phyloP scores from a whole-genome alignment of 2,113 vertebrate species.

The Rallus limicola region DNA sequence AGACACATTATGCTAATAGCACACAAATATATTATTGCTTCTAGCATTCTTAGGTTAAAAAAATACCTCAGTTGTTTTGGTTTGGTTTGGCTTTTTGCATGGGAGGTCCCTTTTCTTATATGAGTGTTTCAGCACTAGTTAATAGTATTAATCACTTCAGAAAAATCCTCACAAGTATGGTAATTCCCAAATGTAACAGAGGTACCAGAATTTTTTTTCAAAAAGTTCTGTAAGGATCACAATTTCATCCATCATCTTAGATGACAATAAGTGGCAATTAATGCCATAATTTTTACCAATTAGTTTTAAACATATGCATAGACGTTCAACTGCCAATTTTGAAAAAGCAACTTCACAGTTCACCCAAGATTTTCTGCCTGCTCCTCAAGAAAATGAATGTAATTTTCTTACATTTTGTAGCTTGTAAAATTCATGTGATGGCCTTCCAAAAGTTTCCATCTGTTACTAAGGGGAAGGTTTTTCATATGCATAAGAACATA shows the following conservation, averaged over 20 bases:
- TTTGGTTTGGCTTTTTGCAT: too few species aligned
- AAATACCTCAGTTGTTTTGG: rapidly evolving
- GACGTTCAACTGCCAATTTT: background rate
- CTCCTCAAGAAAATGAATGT: background rate
- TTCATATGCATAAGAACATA: background rate
- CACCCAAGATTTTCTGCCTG: background rate
- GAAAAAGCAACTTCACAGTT: background rate
- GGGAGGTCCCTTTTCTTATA: background rate
- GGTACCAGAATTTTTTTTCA: background rate
- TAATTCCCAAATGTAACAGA: background rate
- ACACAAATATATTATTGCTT: background rate
- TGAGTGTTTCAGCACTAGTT: background rate
- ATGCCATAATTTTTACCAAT: background rate
- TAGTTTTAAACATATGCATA: background rate
- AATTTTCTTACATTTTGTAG: background rate
- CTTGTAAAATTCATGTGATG: background rate
- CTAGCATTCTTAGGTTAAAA: background rate
- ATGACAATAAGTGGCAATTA: background rate
- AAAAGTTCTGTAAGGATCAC: background rate
- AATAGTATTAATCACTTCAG: background rate
- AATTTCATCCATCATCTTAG: background rate
- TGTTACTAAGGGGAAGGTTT: background rate
- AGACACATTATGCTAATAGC: background rate
- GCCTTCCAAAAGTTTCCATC: background rate
- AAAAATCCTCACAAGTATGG: background rate